Evolutionary conservation across 2,888 invertebrate species (phyloP).

Genomic region (Steinernema scapterisci): DNA sequence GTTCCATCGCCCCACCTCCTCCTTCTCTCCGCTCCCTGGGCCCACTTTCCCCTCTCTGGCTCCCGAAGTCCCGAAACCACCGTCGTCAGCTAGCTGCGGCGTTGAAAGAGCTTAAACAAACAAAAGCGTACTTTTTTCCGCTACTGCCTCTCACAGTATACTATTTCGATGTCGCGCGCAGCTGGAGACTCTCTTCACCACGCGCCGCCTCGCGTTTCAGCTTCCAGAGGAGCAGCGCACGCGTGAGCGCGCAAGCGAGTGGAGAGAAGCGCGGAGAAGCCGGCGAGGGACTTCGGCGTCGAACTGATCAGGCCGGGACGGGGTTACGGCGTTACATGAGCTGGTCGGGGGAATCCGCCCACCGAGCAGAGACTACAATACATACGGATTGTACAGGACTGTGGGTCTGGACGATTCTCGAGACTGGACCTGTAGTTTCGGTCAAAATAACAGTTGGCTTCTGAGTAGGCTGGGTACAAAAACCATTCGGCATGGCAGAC

Average conservation of each 20-base stretch:
- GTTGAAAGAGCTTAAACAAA: constrained; percentile 24
- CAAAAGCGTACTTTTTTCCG: constrained; percentile 24
- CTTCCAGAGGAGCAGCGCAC: background rate
- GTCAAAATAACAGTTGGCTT: too few relatives aligned
- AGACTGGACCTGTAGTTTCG: too few relatives aligned
- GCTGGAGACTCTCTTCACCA: background rate
- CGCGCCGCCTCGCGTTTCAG: background rate
- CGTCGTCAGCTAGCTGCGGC: constrained; percentile 1
- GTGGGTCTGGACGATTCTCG: too few relatives aligned
- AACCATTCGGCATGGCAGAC: too few relatives aligned
- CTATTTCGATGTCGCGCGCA: constrained; percentile 14
- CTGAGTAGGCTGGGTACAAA: too few relatives aligned
- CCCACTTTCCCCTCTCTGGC: background rate
- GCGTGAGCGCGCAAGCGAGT: background rate
- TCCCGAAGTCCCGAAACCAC: background rate
- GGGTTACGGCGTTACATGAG: too few relatives aligned
- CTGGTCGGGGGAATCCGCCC: background rate
- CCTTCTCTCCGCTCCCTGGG: background rate
- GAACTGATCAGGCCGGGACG: too few relatives aligned
- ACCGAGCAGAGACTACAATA: background rate
- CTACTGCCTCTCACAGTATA: constrained; percentile 28
- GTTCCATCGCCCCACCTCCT: background rate
- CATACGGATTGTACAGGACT: too few relatives aligned
- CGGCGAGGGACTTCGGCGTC: background rate
- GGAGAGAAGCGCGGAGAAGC: background rate